Evolutionary conservation across 2,113 vertebrate species (phyloP).

Genomic region (Antennarius striatus): DNA sequence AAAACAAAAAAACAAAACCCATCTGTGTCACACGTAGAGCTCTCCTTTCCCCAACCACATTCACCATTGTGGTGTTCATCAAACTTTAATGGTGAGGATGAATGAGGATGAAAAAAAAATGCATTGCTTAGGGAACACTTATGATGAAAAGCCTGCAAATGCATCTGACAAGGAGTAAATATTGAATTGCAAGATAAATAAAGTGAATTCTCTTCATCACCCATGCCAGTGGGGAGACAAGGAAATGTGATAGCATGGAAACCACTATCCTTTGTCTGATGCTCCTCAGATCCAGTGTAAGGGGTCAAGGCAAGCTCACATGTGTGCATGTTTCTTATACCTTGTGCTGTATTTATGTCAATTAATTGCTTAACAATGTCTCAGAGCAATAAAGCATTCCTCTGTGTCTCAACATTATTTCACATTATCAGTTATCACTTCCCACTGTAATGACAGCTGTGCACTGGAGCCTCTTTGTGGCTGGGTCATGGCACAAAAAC

Average conservation of each 20-base stretch:
- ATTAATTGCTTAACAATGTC: not conserved
- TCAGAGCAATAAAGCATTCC: not conserved
- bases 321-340: not conserved
- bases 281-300: slow-evolving; percentile 11
- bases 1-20: slow-evolving; percentile 26
- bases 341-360: slow-evolving; percentile 8
- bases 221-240: slow-evolving; percentile 60
- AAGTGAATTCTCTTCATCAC: slow-evolving; percentile 73
- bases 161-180: slow-evolving; percentile 81
- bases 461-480: slow-evolving; percentile 24
- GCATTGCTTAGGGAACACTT: slow-evolving; percentile 54
- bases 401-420: slow-evolving; percentile 37
- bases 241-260: slow-evolving; percentile 47
- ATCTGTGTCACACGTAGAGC: slow-evolving; percentile 1
- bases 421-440: slow-evolving; percentile 39
- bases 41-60: slow-evolving; percentile 1
- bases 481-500: slow-evolving; percentile 26
- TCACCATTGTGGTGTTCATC: slow-evolving; percentile 63
- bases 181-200: slow-evolving; percentile 81
- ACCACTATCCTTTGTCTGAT: slow-evolving; percentile 52
- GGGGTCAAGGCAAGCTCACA: slow-evolving; percentile 22
- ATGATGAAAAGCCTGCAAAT: slow-evolving; percentile 80
- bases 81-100: slow-evolving; percentile 69
- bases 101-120: slow-evolving; percentile 48
- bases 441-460: slow-evolving; percentile 26